Conservation (phyloP, 1,140 invertebrate species). For the Rhysida immarginata region DNA sequence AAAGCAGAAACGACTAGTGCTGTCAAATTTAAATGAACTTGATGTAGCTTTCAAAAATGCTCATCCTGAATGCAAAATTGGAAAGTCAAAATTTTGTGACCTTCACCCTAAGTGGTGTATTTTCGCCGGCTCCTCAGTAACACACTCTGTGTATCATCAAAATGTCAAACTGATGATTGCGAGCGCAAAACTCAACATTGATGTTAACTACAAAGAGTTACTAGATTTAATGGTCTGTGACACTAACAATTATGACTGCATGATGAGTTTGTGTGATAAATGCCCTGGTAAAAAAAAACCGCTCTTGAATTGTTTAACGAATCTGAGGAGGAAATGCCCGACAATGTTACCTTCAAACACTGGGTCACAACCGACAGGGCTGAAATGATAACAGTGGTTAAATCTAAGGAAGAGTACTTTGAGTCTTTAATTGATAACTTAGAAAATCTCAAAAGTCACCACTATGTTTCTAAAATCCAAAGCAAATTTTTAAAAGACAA, state of each 20-base stretch:
- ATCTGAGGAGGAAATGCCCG: no score
- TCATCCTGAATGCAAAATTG: neutral
- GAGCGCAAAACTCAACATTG: neutral
- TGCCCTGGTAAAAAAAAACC: no score
- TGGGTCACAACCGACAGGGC: no score
- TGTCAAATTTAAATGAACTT: neutral
- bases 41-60: neutral
- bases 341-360: no score
- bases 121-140: neutral
- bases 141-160: neutral
- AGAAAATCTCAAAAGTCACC: no score
- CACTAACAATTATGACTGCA: neutral
- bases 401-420: no score
- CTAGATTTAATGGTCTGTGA: neutral
- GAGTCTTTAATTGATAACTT: no score
- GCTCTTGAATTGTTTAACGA: no score
- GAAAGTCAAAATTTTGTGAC: neutral
- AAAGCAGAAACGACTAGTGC: neutral
- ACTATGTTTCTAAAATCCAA: no score
- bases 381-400: no score
- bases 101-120: conserved; percentile 2
- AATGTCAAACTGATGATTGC: neutral
- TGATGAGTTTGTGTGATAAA: neutral
- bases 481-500: no score
- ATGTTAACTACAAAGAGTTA: neutral